A percentile compares a stretch with the other conserved stretches of the same genome.
Conservation (phyloP, 2,888 invertebrate genomes). For the Danaus chrysippus region DNA sequence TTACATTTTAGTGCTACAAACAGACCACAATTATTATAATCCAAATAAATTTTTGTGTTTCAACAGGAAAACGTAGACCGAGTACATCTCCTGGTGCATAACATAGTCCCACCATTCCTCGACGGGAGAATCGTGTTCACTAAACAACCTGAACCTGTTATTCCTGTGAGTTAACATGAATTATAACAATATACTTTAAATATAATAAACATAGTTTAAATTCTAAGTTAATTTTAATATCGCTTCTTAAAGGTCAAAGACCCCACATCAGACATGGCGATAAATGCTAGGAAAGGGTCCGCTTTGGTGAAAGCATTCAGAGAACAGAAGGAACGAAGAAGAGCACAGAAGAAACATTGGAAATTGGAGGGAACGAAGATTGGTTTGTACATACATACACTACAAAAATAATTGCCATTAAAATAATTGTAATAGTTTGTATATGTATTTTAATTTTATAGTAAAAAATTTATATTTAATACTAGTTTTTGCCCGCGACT, state of each 20-base stretch:
- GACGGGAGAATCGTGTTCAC: conserved; percentile 99
- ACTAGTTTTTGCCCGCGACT: too few relatives aligned
- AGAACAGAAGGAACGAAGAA: conserved; percentile 97
- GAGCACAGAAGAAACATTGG: conserved; percentile 99
- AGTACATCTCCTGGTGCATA: conserved; percentile 97
- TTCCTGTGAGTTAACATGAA: conserved; percentile 94
- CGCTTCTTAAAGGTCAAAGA: conserved; percentile 81
- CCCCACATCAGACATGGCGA: conserved; percentile 98
- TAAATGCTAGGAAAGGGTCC: conserved; percentile 96
- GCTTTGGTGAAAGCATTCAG: conserved; percentile 92
- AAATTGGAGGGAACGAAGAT: conserved; percentile 97
- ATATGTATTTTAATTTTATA: too few relatives aligned
- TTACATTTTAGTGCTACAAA: too few relatives aligned
- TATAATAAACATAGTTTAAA: conserved; percentile 31
- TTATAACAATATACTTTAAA: too few relatives aligned
- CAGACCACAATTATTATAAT: too few relatives aligned
- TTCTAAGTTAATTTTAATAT: conserved; percentile 2
- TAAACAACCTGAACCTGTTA: conserved; percentile 99
- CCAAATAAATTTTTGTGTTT: background rate
- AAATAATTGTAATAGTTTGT: too few relatives aligned
- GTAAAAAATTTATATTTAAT: too few relatives aligned
- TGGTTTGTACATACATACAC: conserved; percentile 62
- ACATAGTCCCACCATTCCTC: conserved; percentile 98
- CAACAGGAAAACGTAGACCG: conserved; percentile 90
- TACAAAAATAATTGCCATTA: too few relatives aligned